A percentile compares a stretch with the other conserved stretches of the same genome.
Evolutionary conservation across 2,888 invertebrate genomes (phyloP).

Genomic region (Cinara cedri): DNA sequence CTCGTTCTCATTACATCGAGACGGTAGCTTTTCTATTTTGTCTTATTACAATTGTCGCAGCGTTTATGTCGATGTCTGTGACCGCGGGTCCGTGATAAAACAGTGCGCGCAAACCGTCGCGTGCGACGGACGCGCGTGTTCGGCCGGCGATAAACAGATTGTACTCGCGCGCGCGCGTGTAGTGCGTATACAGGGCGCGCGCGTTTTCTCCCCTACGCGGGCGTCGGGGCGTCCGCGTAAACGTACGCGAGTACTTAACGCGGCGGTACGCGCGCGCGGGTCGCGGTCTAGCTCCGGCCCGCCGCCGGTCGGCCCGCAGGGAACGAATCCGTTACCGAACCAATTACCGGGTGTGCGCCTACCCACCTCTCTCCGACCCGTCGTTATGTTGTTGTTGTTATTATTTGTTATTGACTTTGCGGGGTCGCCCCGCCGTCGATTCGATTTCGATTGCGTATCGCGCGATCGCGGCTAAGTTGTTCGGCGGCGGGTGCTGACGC

Average conservation of each 20-base stretch:
- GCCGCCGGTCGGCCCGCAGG: constrained; percentile 22
- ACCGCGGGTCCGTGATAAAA: too few species aligned
- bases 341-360: constrained; percentile 37
- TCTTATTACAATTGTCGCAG: too few species aligned
- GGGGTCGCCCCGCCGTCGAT: constrained; percentile 25
- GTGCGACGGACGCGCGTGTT: constrained; percentile 36
- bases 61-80: too few species aligned
- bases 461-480: constrained; percentile 51
- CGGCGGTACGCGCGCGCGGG: background rate
- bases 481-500: constrained; percentile 45
- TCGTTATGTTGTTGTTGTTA: constrained; percentile 27
- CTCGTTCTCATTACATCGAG: too few species aligned
- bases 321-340: constrained; percentile 51
- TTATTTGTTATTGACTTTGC: constrained; percentile 48
- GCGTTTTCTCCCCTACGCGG: background rate
- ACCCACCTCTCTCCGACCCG: background rate
- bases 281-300: too few species aligned
- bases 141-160: constrained; percentile 52
- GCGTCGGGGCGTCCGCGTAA: too few species aligned
- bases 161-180: background rate
- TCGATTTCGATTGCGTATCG: constrained; percentile 51
- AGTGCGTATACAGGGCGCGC: background rate
- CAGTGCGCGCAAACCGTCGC: background rate
- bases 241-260: background rate
- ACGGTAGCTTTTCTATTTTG: too few species aligned